Base-by-base conservation (phyloP, 2,797 vertebrate species). In the Spea hammondii region DNA sequence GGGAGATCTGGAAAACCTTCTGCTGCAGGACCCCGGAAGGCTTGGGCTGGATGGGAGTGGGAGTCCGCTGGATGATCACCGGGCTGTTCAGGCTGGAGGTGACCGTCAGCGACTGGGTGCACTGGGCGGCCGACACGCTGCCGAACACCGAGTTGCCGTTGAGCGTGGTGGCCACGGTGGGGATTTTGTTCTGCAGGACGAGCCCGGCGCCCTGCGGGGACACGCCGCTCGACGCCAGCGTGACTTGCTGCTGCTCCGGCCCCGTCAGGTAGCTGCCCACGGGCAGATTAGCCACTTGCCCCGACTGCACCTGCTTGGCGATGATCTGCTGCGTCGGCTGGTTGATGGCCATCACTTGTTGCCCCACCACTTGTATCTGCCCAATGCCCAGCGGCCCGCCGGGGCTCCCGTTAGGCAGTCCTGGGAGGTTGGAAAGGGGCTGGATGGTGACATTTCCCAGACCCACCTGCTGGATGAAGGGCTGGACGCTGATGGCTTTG, bases 321-420 rank as follows among this genome's bases (percentile, higher is more conserved):
- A 98, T 86, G 78, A 99, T 92, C 79, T 93, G 96, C 80, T 95
- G 97, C 2, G 93, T 85, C 6, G 96, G 90, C 3, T 94, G 94
- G 88, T 98, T 98, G 85, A 98, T 98, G n/a, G 97, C 95, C 97
- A 99, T 99, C 86, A 99, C 96, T 0, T 95, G 94, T 82, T 98
- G 97, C 6, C 97, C 95, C 0, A 99, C 94, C 80, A 99, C 97
- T 83, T 98, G 97, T 87, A 98, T 98, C 79, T 95, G 97, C 12
- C 95, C 96, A 5, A 98, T 92, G 53, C 97, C 97, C 80, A 99
- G 83, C 0, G 95, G 88, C 0, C 95, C 94, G 13, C 96, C 90
- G 5, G 97, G 95, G 85, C 94, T 95, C 49, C 97, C 97, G 0
- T 98, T 99, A 72, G 96, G 95, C 83, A 99, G 73, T 0, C 95